These are phyloP conservation scores for Sebastes ruberrimus DNA, from an alignment of 2,797 vertebrate species.

Conservation along the genomic window DNA sequence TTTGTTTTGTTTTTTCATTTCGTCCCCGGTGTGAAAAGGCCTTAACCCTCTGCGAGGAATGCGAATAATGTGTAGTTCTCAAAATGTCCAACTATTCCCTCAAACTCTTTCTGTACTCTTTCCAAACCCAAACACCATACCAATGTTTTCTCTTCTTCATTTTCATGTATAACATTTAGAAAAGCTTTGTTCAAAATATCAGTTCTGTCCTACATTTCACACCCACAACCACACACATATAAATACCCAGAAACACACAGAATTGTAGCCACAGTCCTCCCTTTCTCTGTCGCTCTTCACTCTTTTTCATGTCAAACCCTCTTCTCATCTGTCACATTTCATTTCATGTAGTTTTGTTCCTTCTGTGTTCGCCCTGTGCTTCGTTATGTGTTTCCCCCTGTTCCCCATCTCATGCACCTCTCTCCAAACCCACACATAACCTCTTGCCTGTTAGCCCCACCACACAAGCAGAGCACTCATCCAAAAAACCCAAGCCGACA, in stretches of 20 bases:
- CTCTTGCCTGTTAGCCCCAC: slow-evolving; percentile 23
- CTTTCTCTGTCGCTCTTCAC: slow-evolving; percentile 1
- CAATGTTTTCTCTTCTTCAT: background rate
- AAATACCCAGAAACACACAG: background rate
- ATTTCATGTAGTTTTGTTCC: slow-evolving; percentile 6
- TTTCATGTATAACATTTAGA: background rate
- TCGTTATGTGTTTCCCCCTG: background rate
- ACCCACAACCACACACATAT: background rate
- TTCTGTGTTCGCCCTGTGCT: background rate
- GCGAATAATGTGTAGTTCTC: background rate
- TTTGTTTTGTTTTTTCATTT: background rate
- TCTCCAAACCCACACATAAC: slow-evolving; percentile 24
- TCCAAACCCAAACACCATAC: background rate
- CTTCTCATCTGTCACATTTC: slow-evolving; percentile 41
- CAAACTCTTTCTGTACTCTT: background rate
- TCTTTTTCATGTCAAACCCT: slow-evolving; percentile 14
- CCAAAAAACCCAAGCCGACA: slow-evolving; percentile 60
- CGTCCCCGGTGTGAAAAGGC: background rate
- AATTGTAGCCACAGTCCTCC: background rate
- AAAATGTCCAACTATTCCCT: background rate
- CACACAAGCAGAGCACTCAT: slow-evolving; percentile 44
- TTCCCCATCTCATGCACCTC: slow-evolving; percentile 7
- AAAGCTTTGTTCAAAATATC: background rate
- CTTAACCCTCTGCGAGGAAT: background rate
- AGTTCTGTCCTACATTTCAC: background rate